phyloP scores from a whole-genome alignment of 2,113 vertebrate genomes.

The Speoplatyrhinus poulsoni region DNA sequence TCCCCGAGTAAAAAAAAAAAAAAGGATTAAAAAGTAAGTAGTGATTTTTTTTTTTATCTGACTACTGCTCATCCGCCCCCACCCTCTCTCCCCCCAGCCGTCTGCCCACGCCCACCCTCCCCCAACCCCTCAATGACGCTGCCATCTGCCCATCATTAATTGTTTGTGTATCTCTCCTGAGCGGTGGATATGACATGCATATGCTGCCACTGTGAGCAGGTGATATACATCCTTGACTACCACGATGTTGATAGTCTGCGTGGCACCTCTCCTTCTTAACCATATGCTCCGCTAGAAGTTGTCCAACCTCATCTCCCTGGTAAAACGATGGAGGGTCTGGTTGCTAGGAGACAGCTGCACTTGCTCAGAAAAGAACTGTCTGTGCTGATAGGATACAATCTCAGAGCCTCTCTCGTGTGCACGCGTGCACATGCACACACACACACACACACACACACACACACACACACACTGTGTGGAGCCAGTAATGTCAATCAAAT shows the following conservation, averaged over 20 bases:
- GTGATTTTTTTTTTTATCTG: conserved; percentile 43
- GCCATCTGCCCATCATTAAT: conserved; percentile 75
- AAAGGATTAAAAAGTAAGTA: conserved; percentile 59
- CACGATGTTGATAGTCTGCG: conserved; percentile 31
- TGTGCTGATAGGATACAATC: conserved; percentile 51
- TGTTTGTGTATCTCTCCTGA: conserved; percentile 63
- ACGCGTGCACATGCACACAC: neutral
- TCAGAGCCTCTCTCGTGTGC: conserved; percentile 1
- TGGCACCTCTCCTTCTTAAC: conserved; percentile 47
- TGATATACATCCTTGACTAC: conserved; percentile 58
- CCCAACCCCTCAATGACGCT: conserved; percentile 39
- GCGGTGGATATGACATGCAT: conserved; percentile 60
- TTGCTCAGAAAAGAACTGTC: conserved; percentile 43
- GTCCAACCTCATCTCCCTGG: conserved; percentile 53
- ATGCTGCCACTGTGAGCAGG: conserved; percentile 66
- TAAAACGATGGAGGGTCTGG: conserved; percentile 63
- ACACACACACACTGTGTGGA: neutral
- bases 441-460: neutral
- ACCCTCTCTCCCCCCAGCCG: conserved; percentile 16
- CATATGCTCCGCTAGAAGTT: conserved; percentile 69
- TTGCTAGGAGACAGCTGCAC: conserved; percentile 72
- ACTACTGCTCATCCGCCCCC: conserved; percentile 56
- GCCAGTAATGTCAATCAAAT: conserved; percentile 58
- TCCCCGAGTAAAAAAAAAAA: conserved; percentile 23
- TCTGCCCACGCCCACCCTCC: conserved; percentile 35